A percentile compares a stretch with the other conserved stretches of the same genome.
phyloP scores from a whole-genome alignment of 2,113 vertebrate species.

The Grantiella picta region DNA sequence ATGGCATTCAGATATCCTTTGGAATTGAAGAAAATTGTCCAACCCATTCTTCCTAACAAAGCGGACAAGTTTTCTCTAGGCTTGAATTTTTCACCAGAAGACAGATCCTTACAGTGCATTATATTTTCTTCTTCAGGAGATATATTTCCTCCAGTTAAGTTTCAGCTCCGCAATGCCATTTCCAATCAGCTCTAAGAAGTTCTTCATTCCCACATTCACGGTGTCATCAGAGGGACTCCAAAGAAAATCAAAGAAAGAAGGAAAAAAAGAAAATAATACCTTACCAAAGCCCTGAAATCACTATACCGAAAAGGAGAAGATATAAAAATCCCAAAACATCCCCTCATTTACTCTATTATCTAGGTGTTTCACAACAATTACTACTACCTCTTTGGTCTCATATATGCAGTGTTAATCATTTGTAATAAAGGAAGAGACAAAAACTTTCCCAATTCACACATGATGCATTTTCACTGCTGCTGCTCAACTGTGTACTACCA shows the following conservation, averaged over 20 bases:
- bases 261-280: conserved; percentile 31
- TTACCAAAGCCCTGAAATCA: conserved; percentile 37
- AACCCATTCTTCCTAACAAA: conserved; percentile 74
- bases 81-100: conserved; percentile 73
- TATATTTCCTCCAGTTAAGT: conserved; percentile 76
- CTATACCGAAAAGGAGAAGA: neutral
- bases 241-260: conserved; percentile 51
- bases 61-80: conserved; percentile 68
- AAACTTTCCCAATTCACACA: conserved; percentile 72
- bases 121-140: conserved; percentile 74
- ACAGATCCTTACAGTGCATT: conserved; percentile 67
- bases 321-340: neutral
- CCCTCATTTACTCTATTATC: neutral
- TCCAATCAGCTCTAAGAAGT: conserved; percentile 76
- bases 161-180: conserved; percentile 81
- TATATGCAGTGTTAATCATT: neutral
- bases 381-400: neutral
- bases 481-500: neutral
- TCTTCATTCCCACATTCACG: conserved; percentile 74
- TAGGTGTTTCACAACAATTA: neutral
- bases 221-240: conserved; percentile 66
- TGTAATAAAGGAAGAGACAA: conserved; percentile 23
- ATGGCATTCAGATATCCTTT: conserved; percentile 71
- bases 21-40: conserved; percentile 67
- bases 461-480: conserved; percentile 31